These are phyloP conservation scores for Apantesis nais DNA, from an alignment of 2,888 invertebrate species.

Conservation along the genomic window DNA sequence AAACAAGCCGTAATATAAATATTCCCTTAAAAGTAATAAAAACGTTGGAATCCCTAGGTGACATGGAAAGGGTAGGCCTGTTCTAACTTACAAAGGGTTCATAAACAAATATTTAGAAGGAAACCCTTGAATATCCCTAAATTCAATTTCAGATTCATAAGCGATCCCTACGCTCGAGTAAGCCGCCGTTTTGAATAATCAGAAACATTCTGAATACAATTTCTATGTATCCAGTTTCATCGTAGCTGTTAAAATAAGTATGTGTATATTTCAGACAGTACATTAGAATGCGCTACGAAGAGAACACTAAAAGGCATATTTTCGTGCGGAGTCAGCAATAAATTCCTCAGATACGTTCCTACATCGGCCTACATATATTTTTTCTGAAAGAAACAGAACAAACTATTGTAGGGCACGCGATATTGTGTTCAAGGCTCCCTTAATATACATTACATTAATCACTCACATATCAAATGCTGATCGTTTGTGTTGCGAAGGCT, in stretches of 20 bases:
- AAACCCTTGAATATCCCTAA: slow-evolving; percentile 40
- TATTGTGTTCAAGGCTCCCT: slow-evolving; percentile 44
- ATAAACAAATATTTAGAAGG: slow-evolving; percentile 45
- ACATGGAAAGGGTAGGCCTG: slow-evolving; percentile 24
- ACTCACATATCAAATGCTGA: slow-evolving; percentile 29
- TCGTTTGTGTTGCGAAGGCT: slow-evolving; percentile 13
- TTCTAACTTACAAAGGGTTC: slow-evolving; percentile 25
- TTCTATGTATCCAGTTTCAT: not conserved
- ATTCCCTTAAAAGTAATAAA: slow-evolving; percentile 33
- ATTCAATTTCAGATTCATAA: slow-evolving; percentile 62
- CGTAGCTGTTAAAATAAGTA: not conserved
- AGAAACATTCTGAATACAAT: not conserved
- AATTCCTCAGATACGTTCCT: slow-evolving; percentile 41
- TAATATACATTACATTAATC: slow-evolving; percentile 36
- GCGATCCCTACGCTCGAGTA: slow-evolving; percentile 50
- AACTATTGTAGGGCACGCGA: slow-evolving; percentile 51
- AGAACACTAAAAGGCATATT: slow-evolving; percentile 20
- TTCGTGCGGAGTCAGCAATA: slow-evolving; percentile 34
- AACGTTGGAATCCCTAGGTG: slow-evolving; percentile 29
- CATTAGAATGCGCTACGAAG: slow-evolving; percentile 15
- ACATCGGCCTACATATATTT: slow-evolving; percentile 40
- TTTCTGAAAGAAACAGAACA: slow-evolving; percentile 49
- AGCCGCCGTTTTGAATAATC: slow-evolving; percentile 59
- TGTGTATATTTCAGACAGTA: not conserved
- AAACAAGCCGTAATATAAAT: slow-evolving; percentile 21